Conservation (phyloP, 2,113 vertebrate genomes). For the Dryoscopus gambensis region DNA sequence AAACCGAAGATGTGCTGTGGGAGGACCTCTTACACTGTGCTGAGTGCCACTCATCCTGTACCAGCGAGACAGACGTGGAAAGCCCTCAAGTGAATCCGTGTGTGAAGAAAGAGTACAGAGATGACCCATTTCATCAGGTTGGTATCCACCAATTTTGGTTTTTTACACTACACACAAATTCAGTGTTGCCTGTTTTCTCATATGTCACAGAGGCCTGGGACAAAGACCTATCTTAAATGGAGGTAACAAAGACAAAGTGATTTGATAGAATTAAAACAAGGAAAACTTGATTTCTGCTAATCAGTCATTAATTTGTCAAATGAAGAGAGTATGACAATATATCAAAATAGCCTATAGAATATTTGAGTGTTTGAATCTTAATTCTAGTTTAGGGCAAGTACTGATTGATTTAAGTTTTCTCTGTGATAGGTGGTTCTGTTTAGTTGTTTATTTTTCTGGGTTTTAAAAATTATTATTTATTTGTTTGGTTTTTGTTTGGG, state of each 20-base stretch:
- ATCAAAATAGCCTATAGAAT: background rate
- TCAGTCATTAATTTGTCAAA: background rate
- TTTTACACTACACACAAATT: background rate
- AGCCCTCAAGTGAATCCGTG: constrained; percentile 80
- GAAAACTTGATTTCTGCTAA: background rate
- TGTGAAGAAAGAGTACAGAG: constrained; percentile 91
- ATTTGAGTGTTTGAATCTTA: background rate
- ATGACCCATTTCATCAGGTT: constrained; percentile 98
- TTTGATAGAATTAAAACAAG: background rate
- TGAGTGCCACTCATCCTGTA: constrained; percentile 92
- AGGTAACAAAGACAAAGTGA: background rate
- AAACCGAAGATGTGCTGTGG: constrained; percentile 96
- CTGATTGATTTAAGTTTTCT: background rate
- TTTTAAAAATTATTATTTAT: background rate
- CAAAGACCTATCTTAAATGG: background rate
- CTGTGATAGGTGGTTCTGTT: background rate
- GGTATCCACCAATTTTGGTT: background rate
- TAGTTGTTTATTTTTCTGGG: background rate
- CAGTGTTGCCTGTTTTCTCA: background rate
- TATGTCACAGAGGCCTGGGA: background rate
- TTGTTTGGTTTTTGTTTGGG: rapidly evolving
- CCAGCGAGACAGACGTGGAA: constrained; percentile 92
- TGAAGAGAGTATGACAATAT: background rate
- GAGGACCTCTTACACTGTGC: constrained; percentile 96
- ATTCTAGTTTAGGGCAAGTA: background rate